Evolutionary conservation across 2,888 invertebrate species (phyloP).

Genomic region (Apodemia duryi): DNA sequence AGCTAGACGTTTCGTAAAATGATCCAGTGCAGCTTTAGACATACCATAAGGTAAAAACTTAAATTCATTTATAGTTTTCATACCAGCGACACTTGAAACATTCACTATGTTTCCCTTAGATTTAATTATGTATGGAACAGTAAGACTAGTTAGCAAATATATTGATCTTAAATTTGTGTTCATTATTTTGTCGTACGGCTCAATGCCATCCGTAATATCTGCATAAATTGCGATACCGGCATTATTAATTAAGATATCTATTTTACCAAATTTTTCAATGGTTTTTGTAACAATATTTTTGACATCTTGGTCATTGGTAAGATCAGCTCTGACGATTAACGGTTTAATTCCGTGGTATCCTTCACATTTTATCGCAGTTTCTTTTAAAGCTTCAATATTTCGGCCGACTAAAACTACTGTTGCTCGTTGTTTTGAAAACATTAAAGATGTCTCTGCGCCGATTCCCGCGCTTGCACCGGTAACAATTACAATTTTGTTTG

Average conservation of each 20-base stretch:
- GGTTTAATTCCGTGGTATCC: slow-evolving; percentile 63
- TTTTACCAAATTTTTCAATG: slow-evolving; percentile 81
- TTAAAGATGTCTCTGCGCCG: slow-evolving; percentile 83
- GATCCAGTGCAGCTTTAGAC: slow-evolving; percentile 95
- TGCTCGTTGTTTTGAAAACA: slow-evolving; percentile 83
- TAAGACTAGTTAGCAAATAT: slow-evolving; percentile 88
- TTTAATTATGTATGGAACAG: slow-evolving; percentile 88
- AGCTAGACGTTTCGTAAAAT: slow-evolving; percentile 93
- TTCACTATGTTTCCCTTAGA: slow-evolving; percentile 93
- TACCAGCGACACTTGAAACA: slow-evolving; percentile 94
- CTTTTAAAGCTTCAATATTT: slow-evolving; percentile 82
- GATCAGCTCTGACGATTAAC: slow-evolving; percentile 80
- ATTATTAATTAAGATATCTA: slow-evolving; percentile 91
- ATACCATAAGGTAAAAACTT: slow-evolving; percentile 92
- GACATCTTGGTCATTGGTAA: slow-evolving; percentile 83
- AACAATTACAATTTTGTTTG: slow-evolving; percentile 79
- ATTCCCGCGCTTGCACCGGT: slow-evolving; percentile 88
- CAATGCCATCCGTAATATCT: slow-evolving; percentile 88
- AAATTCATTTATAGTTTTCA: slow-evolving; percentile 77
- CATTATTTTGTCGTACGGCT: slow-evolving; percentile 90
- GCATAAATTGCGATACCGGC: slow-evolving; percentile 89
- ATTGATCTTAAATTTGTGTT: slow-evolving; percentile 90
- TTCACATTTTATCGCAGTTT: slow-evolving; percentile 80
- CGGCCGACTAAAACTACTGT: slow-evolving; percentile 83
- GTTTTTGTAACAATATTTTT: slow-evolving; percentile 83